Conservation (phyloP, 2,113 vertebrate species). For the Condylura cristata region DNA sequence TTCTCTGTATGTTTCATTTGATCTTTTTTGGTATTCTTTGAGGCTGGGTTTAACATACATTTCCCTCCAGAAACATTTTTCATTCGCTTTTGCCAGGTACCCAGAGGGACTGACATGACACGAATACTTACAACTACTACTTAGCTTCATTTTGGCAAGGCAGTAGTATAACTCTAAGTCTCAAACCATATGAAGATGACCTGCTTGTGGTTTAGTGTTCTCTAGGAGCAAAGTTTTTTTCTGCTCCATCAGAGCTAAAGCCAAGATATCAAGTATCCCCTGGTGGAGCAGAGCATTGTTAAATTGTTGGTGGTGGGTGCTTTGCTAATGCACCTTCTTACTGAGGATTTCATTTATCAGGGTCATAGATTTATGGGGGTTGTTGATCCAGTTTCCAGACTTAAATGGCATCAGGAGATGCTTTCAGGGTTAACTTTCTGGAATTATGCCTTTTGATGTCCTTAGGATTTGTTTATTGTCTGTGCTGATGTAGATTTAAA, state of each 20-base stretch:
- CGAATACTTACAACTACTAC: neutral
- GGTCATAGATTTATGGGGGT: neutral
- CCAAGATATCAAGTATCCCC: neutral
- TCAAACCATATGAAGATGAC: neutral
- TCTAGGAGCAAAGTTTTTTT: neutral
- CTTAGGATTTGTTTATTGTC: neutral
- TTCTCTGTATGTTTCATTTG: neutral
- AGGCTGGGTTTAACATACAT: neutral
- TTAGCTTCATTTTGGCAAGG: neutral
- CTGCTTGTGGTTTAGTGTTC: neutral
- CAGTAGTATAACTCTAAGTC: neutral
- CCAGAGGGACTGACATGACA: neutral
- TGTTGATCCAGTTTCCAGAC: neutral
- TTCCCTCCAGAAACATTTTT: neutral
- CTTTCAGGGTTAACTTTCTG: neutral
- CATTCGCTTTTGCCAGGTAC: neutral
- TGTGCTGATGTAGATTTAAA: neutral
- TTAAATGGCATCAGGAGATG: neutral
- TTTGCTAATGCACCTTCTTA: neutral
- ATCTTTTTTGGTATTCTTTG: neutral
- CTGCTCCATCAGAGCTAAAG: neutral
- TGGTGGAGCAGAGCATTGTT: too few species aligned
- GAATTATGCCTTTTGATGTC: neutral
- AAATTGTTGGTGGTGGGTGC: neutral
- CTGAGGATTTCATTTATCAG: neutral